Base-by-base conservation (phyloP, 1,140 invertebrate species). In the Holotrichia oblita region DNA sequence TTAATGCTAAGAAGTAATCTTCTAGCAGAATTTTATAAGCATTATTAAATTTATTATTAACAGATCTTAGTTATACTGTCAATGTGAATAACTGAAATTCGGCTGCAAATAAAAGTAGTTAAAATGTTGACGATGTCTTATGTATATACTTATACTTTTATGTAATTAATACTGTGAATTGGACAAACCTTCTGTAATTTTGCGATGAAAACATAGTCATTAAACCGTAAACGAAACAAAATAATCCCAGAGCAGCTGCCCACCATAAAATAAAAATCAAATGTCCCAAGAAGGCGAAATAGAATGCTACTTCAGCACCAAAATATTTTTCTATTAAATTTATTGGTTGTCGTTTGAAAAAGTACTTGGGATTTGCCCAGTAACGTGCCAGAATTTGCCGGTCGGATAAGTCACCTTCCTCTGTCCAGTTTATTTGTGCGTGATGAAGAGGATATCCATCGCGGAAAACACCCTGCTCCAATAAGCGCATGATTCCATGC, bases 381-480 rank as follows among this genome's bases (percentile, higher is more conserved):
- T 82, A 85, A 79, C 81, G 80, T 1, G 78, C 74, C 24, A 87
- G 73, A 48, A 86, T 85, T 78, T 86, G 85, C 61, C 85, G 73
- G 48, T 87, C 83, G 40, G 82, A 84, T 20, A 85, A 90, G 87
- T 82, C 79, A 83, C 86, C 82, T 81, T 81, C 17, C 81, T 83
- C 77, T 77, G 81, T 80, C 82, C 82, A 85, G 59, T 83, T 61
- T 64, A 77, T 82, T 34, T 81, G 22, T 2, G 88, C 89, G 81
- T 93, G 92, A 84, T 93, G 93, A 7, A 93, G 83, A 7, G 92
- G 92, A 85, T 88, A 93, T 6, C 91, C 90, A 61, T 90, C 90
- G 20, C 83, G 82, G 79, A 92, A 92, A 7, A 88, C 88, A 34
- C 85, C 87, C 80, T 90, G 88, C 79, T 87, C 85, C 0, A 93